A percentile compares a stretch with the other conserved stretches of the same genome.
These are phyloP conservation scores for Palythoa heliodiscus DNA, from an alignment of 92 coral and sea anemone species.

Conservation along the genomic window DNA sequence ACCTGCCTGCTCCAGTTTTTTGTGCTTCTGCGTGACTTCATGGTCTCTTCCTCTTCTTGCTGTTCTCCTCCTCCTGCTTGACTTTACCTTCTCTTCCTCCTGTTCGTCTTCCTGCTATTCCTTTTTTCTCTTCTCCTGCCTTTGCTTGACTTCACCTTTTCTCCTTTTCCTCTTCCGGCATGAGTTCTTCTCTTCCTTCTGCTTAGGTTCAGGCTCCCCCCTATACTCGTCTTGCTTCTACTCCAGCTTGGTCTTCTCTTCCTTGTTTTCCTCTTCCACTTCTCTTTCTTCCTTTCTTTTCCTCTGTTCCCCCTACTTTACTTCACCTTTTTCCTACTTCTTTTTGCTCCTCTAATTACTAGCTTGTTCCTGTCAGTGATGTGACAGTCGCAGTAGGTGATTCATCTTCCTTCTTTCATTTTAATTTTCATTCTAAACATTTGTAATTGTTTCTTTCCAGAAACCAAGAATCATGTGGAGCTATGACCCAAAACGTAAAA, in stretches of 20 bases:
- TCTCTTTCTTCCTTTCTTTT: background rate
- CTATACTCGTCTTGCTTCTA: no score
- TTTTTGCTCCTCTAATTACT: background rate
- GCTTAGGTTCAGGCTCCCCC: no score
- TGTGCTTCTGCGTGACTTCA: no score
- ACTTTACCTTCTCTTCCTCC: no score
- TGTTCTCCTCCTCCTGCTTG: no score
- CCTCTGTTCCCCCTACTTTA: background rate
- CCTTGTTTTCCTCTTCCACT: background rate
- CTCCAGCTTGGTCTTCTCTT: no score
- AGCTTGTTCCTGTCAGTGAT: background rate
- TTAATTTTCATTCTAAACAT: background rate
- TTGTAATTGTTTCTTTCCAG: slow-evolving; percentile 1
- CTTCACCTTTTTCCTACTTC: background rate
- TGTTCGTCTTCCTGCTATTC: background rate
- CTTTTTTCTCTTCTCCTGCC: background rate
- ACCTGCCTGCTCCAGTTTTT: no score
- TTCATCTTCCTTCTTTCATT: no score
- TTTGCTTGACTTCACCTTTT: background rate
- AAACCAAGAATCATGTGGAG: slow-evolving; percentile 19
- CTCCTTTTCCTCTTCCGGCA: background rate
- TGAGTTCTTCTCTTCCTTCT: no score
- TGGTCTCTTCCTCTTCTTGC: no score
- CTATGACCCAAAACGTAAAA: slow-evolving; percentile 1
- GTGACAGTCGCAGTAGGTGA: background rate